Base-by-base conservation (phyloP, 2,113 vertebrate genomes). In the Paradoxurus hermaphroditus region DNA sequence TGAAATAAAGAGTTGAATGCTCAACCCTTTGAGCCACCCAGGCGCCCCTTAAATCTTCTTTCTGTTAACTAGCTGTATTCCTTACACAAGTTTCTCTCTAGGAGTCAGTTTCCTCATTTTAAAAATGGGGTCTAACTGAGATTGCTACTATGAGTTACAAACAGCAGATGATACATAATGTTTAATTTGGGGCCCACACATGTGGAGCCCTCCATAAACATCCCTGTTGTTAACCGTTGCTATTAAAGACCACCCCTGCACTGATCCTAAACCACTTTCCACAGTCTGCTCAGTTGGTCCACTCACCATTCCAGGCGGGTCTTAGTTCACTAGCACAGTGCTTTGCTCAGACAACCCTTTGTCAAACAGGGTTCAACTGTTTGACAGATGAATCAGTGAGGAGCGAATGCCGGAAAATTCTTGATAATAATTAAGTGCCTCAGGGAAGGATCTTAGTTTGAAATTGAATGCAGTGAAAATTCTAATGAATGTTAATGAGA, bases 401-500 rank as follows among this genome's bases (percentile, higher is more conserved):
- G 25, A 82, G 29, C 0, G 3, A 81, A 88, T 34, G 73, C 70
- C 63, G 92, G 95, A 82, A 92, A 95, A 85, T 92, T 87, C 70
- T 67, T 92, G 90, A 94, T 93, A 84, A 51, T 96, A 87, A 97
- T 94, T 96, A 96, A 96, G 62, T 79, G 44, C 93, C 94, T 72
- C 67, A 53, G 90, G 86, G 92, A 97, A 96, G 83, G 27, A 93
- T 63, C 78, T 95, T 89, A 72, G 44, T 88, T 82, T 72, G 75
- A 94, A 96, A 96, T 27, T 85, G 87, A 90, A 72, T 59, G 51
- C 72, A 92, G 56, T 70, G n/a, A 96, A 95, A 94, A 87, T 90
- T 96, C 70, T 98, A 97, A 97, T 95, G 90, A 93, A 92, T 93
- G 79, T 67, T 94, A 98, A 97, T 77, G 75, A 97, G 90, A 68